Base-by-base conservation (phyloP, 1,140 invertebrate species). In the Pemphigus obesinymphae region DNA sequence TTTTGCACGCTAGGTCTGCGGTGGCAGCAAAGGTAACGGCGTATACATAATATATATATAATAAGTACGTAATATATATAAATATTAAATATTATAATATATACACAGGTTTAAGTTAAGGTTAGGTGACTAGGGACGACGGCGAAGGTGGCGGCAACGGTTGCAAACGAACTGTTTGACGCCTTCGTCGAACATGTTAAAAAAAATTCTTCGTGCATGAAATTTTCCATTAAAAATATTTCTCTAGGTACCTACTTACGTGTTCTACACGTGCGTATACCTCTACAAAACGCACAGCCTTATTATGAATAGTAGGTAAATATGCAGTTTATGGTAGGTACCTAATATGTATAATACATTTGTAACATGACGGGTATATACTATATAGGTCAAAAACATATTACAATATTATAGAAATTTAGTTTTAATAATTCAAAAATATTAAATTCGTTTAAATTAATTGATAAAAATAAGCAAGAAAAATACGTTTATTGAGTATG, bases 1-100 rank as follows among this genome's bases (percentile, higher is more conserved):
- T 61, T 80, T 58, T 55, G n/a, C 76, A 80, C 76, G 76, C 76
- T 63, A 80, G 15, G 70, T 26, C 7, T 45, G 23, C 68, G 40
- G 43, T 20, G n/a, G 37, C n/a, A 17, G 37, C 66, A 31, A 73
- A 50, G 26, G 43, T 73, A 73, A 31, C 70, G 20, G 17, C 26
- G 17, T n/a, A 8, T n/a, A 29, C 37, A 40, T 8, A 40, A 40
- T 3, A 8, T 15, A 61, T 20, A 61, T 15, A 29, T 15, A 1
- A 50, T 6, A n/a, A 5, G 6, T 6, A 50, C 17, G 20, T 20
- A 8, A 31, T 31, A 17, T 61, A 17, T 31, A 61, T 17, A 7
- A 6, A 17, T 7, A 15, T 23, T 53, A 53, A 53, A 40, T 15
- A 68, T 40, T 26, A 17, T 66, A 20, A 66, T 66, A 20, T 34